phyloP scores from a whole-genome alignment of 2,888 invertebrate species.

The Malthinus seriepunctatus region DNA sequence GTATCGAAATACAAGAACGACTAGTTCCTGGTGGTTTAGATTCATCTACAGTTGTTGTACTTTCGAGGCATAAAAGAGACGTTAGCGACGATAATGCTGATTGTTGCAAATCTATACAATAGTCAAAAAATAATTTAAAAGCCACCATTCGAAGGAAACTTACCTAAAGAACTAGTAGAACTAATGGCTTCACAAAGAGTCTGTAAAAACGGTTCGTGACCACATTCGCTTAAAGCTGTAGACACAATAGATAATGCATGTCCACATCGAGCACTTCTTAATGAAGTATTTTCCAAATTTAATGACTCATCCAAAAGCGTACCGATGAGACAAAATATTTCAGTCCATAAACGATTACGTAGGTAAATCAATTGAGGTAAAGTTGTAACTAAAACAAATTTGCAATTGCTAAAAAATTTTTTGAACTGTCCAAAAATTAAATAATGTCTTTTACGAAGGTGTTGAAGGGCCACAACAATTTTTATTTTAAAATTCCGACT shows the following conservation, averaged over 20 bases:
- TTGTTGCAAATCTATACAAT: constrained; percentile 38
- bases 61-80: constrained; percentile 35
- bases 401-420: background rate
- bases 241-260: constrained; percentile 28
- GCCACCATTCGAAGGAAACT: background rate
- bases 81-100: constrained; percentile 39
- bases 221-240: constrained; percentile 33
- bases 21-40: constrained; percentile 1
- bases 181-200: constrained; percentile 49
- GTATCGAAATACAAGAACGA: constrained; percentile 33
- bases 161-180: constrained; percentile 43
- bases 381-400: constrained; percentile 45
- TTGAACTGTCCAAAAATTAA: background rate
- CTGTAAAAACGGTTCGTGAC: constrained; percentile 44
- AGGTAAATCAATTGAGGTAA: constrained; percentile 52
- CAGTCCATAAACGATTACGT: constrained; percentile 57
- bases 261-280: background rate
- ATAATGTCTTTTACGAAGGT: no score
- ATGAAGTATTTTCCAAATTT: background rate
- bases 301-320: constrained; percentile 44
- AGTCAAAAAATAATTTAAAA: background rate
- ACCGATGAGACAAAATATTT: constrained; percentile 55
- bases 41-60: constrained; percentile 8
- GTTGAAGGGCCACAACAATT: no score
- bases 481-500: no score